Evolutionary conservation across 2,113 vertebrate genomes (phyloP), one percentile per base, ranked within the genome.

Genomic region (Ploceus nigricollis): DNA sequence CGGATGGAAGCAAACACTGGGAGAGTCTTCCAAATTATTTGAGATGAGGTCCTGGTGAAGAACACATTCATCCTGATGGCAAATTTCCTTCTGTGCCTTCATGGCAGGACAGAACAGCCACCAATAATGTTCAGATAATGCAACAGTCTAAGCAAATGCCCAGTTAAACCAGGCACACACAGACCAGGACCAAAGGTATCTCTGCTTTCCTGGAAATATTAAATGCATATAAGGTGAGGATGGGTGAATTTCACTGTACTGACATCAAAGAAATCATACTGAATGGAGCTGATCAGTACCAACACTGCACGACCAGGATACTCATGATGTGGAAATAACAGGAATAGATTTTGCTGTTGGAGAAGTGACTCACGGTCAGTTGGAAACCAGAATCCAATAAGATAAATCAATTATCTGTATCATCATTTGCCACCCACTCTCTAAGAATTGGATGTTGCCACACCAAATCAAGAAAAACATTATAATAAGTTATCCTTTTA

Each of bases 331-430:
- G 70, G 82, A 94, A 95, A 92, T 50, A 25, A 81, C 47, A 63
- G 82, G 58, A 94, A 83, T 18, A 77, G 58, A 44, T 92, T 83
- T 90, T 95, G 68, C 86, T 0, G 0, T 63, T 83, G 95, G 60
- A 94, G 47, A 4, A 83, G 60, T 93, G 88, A 96, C 54, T 95
- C 95, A 85, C 22, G 42, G 53, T 44, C 2, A 1, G 37, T n/a
- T 96, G 54, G 54, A 88, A 94, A 90, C 73, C 50, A 70, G 82
- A 88, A 56, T 89, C 79, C 88, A 83, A 83, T 94, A 83, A 92
- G 79, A 92, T 92, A 95, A 93, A 78, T 82, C 27, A 37, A 58
- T 90, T 94, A 87, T 81, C 60, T 75, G 33, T 65, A 73, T 75
- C 50, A 83, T 86, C 54, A 7, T 92, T 83, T 95, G 60, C 79